Evolutionary conservation across 2,797 vertebrate species (phyloP).

Genomic region (Urophycis tenuis): DNA sequence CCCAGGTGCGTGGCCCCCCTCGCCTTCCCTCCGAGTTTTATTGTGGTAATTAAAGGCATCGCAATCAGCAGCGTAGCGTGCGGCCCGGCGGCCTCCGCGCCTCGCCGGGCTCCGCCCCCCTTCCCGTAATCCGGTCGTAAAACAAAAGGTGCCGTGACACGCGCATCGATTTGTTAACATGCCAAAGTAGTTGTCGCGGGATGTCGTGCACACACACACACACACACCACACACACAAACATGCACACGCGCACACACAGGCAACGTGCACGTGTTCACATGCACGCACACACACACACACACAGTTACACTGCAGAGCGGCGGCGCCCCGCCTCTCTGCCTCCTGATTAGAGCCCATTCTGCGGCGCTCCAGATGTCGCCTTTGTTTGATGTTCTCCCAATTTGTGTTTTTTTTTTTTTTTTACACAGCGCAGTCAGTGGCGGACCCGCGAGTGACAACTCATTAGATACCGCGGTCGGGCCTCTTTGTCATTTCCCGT

Average conservation of each 20-base stretch:
- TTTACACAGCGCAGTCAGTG: neutral
- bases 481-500: neutral
- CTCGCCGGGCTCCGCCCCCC: neutral
- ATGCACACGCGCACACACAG: neutral
- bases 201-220: neutral
- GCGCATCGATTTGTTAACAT: neutral
- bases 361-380: neutral
- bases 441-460: neutral
- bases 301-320: neutral
- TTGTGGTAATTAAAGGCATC: neutral
- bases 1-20: neutral
- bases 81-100: neutral
- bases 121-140: neutral
- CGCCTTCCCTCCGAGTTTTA: neutral
- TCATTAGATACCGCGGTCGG: neutral
- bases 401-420: neutral
- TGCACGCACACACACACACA: neutral
- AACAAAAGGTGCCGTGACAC: neutral
- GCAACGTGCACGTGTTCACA: too few relatives aligned
- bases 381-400: slow-evolving; percentile 1
- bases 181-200: neutral
- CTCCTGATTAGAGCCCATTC: neutral
- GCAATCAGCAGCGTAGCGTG: neutral
- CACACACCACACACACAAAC: neutral
- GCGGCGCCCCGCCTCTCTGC: neutral